Conservation (phyloP, 2,113 vertebrate species). For the Zeus faber region DNA sequence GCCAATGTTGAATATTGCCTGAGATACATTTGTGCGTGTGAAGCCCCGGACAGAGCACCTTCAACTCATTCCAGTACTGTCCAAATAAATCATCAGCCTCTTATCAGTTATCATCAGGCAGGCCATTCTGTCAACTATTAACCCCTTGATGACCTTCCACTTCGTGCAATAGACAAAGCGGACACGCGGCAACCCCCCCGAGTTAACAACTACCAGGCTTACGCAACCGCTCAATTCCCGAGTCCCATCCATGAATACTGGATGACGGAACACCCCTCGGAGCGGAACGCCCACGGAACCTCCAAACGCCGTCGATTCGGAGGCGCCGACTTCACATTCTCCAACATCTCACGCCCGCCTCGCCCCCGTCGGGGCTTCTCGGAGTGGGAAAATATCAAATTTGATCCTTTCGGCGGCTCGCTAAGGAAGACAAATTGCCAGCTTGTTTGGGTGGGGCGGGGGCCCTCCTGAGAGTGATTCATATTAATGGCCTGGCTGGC, state of each 20-base stretch:
- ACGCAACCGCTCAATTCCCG: constrained; percentile 19
- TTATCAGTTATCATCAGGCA: constrained; percentile 18
- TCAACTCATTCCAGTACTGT: too few species aligned
- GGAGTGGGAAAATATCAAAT: constrained; percentile 70
- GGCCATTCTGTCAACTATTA: constrained; percentile 25
- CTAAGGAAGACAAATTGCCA: constrained; percentile 80
- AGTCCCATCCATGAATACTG: constrained; percentile 11
- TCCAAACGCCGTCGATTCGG: constrained; percentile 14
- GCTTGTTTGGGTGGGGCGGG: constrained; percentile 69
- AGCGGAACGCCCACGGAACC: too few species aligned
- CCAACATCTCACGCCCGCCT: not conserved
- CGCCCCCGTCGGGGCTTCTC: constrained; percentile 32
- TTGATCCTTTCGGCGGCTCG: constrained; percentile 71
- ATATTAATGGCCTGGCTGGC: constrained; percentile 77
- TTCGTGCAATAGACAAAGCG: not conserved
- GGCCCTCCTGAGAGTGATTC: constrained; percentile 71
- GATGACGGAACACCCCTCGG: not conserved
- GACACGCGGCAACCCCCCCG: too few species aligned
- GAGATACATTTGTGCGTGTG: too few species aligned
- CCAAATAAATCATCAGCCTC: too few species aligned
- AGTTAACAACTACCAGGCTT: not conserved
- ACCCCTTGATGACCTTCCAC: constrained; percentile 14
- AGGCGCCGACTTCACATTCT: not conserved
- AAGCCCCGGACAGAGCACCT: too few species aligned
- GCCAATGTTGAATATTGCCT: too few species aligned